A percentile compares a stretch with the other conserved stretches of the same genome.
These are phyloP conservation scores for human DNA, from an alignment of 2,113 vertebrate species.

Conservation along the genomic window GRCh38 chr5:6399501-6400000, in stretches of 20 bases:
- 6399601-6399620: neutral
- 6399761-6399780: neutral
- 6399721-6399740: neutral
- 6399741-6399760: neutral
- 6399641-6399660: neutral
- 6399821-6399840: slow-evolving; percentile 43
- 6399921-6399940: neutral
- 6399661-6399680: neutral
- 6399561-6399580: neutral
- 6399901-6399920: slow-evolving; percentile 15
- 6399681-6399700: neutral
- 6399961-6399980: slow-evolving; percentile 36
- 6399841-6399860: slow-evolving; percentile 53
- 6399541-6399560: neutral
- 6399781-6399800: neutral
- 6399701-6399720: neutral
- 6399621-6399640: no score
- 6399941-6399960: neutral
- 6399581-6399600: neutral
- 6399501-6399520: neutral
- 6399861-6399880: slow-evolving; percentile 28
- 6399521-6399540: neutral
- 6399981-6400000: neutral
- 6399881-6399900: neutral
- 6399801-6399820: slow-evolving; percentile 46